Evolutionary conservation across 37 sponge, comb jelly and placozoan genomes (phyloP), one percentile per base, ranked within the genome.

Genomic region (Hormiphora californensis): DNA sequence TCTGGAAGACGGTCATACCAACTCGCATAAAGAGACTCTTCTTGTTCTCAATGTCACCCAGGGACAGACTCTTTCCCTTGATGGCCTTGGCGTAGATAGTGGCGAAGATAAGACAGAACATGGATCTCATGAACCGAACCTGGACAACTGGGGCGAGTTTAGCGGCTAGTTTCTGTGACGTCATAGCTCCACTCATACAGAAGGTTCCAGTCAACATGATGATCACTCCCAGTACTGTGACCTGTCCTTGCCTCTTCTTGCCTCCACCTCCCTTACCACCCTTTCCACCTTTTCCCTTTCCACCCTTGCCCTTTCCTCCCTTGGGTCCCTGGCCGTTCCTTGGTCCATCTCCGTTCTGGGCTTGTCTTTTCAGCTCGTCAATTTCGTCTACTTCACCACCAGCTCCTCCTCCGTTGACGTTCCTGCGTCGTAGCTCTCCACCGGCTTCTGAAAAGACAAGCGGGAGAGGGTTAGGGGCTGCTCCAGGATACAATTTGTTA

Each of bases 1-100:
- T 57, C n/a, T 57, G 61, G 61, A 57, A 57, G 5, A 57, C 61
- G 3, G 61, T 57, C 61, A 57, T 57, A 28, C 61, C 61, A 15
- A 57, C 23, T 57, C 61, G n/a, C 61, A 57, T 57, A 5, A 15
- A 5, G 7, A 57, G 22, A 57, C 61, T 57, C 61, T 57, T 57
- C 61, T 57, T 57, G 21, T 57, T 57, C 23, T 57, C 61, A 4
- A 57, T 57, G 5, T 57, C 61, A 28, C 30, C n/a, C n/a, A 57
- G 61, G 4, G n/a, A 28, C 23, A 57, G 22, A 30, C 30, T 28
- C 61, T 28, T 57, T 15, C 61, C 61, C n/a, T 57, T 57, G 21
- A 57, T 28, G 7, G n/a, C 5, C 27, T 57, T 57, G 21, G 61
- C 61, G 22, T 57, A 57, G 27, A 57, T 12, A 5, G 61, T 30